phyloP scores from a whole-genome alignment of 2,888 invertebrate genomes.

The Ditylenchus weischeri region DNA sequence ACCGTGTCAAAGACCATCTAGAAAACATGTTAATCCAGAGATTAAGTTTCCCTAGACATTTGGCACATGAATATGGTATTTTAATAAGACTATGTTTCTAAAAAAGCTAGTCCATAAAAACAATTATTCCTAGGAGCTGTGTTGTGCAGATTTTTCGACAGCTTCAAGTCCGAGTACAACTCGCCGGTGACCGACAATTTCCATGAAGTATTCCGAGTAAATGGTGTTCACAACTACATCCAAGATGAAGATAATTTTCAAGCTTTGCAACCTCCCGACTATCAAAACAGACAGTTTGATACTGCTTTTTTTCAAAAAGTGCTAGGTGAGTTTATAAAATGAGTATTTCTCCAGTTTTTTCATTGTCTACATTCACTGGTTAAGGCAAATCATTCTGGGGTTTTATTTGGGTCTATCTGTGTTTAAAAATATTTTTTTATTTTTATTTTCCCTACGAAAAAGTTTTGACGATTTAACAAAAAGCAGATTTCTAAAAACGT shows the following conservation, averaged over 20 bases:
- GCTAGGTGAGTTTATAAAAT: slow-evolving; percentile 21
- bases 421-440: no score
- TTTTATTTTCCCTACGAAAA: no score
- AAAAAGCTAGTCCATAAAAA: not conserved
- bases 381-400: no score
- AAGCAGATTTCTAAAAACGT: no score
- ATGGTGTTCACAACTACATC: slow-evolving; percentile 39
- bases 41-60: slow-evolving; percentile 34
- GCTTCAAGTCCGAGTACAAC: slow-evolving; percentile 45
- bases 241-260: slow-evolving; percentile 26
- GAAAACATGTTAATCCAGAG: slow-evolving; percentile 35
- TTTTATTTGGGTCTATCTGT: no score
- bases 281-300: slow-evolving; percentile 27
- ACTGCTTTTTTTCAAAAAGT: slow-evolving; percentile 31
- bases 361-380: no score
- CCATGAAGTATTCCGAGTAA: slow-evolving; percentile 37
- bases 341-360: no score
- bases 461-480: no score
- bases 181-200: slow-evolving; percentile 36
- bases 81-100: no score
- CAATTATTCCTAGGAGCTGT: not conserved
- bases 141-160: slow-evolving; percentile 54
- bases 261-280: slow-evolving; percentile 21
- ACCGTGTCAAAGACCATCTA: slow-evolving; percentile 33
- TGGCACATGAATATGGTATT: slow-evolving; percentile 36